A percentile compares a stretch with the other conserved stretches of the same genome.
phyloP scores from a whole-genome alignment of 2,113 vertebrate species.

The Zingel zingel region DNA sequence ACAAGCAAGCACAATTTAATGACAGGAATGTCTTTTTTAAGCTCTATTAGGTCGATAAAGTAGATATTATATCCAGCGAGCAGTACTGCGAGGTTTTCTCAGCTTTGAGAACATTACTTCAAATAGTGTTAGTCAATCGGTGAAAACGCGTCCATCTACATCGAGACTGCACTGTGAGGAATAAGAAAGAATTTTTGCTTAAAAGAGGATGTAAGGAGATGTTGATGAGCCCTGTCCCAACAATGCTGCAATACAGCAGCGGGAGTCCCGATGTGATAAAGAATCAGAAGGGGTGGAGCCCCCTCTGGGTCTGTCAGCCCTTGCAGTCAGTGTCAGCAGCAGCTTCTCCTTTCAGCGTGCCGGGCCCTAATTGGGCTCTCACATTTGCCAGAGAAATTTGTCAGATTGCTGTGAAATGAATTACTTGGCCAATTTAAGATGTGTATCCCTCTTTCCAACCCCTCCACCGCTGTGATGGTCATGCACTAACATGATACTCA shows the following conservation, averaged over 20 bases:
- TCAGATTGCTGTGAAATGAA: constrained; percentile 71
- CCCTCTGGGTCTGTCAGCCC: constrained; percentile 51
- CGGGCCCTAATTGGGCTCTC: constrained; percentile 70
- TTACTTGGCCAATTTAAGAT: constrained; percentile 53
- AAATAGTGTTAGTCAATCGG: constrained; percentile 17
- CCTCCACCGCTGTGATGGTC: constrained; percentile 18
- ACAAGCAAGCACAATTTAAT: constrained; percentile 14
- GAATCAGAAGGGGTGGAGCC: constrained; percentile 50
- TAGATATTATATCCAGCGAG: constrained; percentile 4
- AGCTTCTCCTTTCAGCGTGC: constrained; percentile 46
- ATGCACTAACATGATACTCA: constrained; percentile 36
- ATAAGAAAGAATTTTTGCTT: constrained; percentile 40
- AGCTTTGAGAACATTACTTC: constrained; percentile 27
- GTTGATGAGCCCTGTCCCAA: constrained; percentile 53
- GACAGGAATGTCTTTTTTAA: constrained; percentile 9
- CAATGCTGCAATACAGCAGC: constrained; percentile 45
- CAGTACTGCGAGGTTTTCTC: constrained; percentile 37
- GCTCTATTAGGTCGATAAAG: constrained; percentile 9
- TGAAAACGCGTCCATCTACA: constrained; percentile 33
- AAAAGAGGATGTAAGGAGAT: constrained; percentile 46
- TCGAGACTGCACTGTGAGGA: constrained; percentile 35
- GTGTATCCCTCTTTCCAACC: constrained; percentile 31
- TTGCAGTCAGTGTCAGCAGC: constrained; percentile 59
- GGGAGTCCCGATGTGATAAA: constrained; percentile 46
- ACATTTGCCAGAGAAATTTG: constrained; percentile 68